Base-by-base conservation (phyloP, 1,140 invertebrate genomes). In the Doryteuthis pealeii region DNA sequence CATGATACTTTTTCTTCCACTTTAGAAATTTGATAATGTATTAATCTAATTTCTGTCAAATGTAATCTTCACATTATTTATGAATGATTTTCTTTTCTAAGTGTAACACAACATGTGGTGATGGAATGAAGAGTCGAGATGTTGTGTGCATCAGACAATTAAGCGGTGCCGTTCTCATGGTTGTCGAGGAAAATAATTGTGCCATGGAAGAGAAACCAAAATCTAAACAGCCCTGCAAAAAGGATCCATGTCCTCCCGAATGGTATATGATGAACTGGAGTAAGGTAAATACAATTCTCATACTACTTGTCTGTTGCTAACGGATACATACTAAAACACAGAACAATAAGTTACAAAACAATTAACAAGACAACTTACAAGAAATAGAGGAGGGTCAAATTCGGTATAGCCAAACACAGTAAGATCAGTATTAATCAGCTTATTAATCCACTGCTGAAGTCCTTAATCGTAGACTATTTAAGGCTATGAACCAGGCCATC, bases 41-140 rank as follows among this genome's bases (percentile, higher is more conserved):
- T 28, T 8, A 8, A 14, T 68, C 30, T 0, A 28, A 14, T 68
- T 68, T 35, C 77, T 93, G 80, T 5, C n/a, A n/a, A n/a, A n/a
- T n/a, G n/a, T n/a, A n/a, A n/a, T n/a, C n/a, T n/a, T n/a, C n/a
- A n/a, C n/a, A n/a, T n/a, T n/a, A n/a, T n/a, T n/a, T n/a, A n/a
- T n/a, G n/a, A n/a, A n/a, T n/a, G n/a, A n/a, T n/a, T n/a, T n/a
- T n/a, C n/a, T n/a, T n/a, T n/a, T n/a, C n/a, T n/a, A 89, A 93
- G 66, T 97, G 95, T 86, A 95, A 94, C 22, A 92, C 91, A 72
- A 93, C 93, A 31, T 97, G 95, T 88, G 95, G 95, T 65, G 94
- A 94, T 89, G 95, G 95, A 96, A 89, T 90, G 90, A 86, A 33
- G 33, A 74, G 40, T 30, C 77, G 77, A 15, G 68, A 28, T 22